Percentiles rank a stretch among this genome's conserved stretches.
These are phyloP conservation scores for Platygyra sinensis DNA, from an alignment of 64 coral and sea anemone species.

Conservation along the genomic window DNA sequence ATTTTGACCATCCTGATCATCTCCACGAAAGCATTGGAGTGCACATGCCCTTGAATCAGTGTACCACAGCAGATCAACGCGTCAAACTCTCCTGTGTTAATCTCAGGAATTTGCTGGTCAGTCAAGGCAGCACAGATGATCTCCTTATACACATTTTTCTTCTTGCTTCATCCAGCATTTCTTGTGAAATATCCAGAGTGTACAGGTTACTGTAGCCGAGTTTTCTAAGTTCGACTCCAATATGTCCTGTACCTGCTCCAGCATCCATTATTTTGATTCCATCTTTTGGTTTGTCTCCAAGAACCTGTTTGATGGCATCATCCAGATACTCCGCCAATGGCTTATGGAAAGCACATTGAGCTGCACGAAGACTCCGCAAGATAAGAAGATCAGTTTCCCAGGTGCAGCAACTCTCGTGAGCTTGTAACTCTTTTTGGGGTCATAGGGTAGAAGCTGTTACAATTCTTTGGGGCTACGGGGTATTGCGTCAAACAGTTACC, in stretches of 20 bases:
- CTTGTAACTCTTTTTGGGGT: too few species aligned
- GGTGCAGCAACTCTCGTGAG: too few species aligned
- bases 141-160: constrained; percentile 35
- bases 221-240: constrained; percentile 7
- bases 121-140: constrained; percentile 11
- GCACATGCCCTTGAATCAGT: background rate
- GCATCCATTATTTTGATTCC: constrained; percentile 3
- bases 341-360: background rate
- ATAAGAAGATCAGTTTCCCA: background rate
- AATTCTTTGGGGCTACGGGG: background rate
- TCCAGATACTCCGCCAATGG: background rate
- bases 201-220: constrained; percentile 33
- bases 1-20: constrained; percentile 24
- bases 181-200: constrained; percentile 27
- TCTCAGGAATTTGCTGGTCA: constrained; percentile 3
- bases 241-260: constrained; percentile 33
- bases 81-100: constrained; percentile 38
- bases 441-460: too few species aligned
- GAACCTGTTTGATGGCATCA: background rate
- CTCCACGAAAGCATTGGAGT: constrained; percentile 22
- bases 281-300: background rate
- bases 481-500: too few species aligned
- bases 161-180: constrained; percentile 37
- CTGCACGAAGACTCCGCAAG: background rate
- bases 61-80: constrained; percentile 32